Conservation (phyloP, 2,797 vertebrate species). For the Knipowitschia caucasica region DNA sequence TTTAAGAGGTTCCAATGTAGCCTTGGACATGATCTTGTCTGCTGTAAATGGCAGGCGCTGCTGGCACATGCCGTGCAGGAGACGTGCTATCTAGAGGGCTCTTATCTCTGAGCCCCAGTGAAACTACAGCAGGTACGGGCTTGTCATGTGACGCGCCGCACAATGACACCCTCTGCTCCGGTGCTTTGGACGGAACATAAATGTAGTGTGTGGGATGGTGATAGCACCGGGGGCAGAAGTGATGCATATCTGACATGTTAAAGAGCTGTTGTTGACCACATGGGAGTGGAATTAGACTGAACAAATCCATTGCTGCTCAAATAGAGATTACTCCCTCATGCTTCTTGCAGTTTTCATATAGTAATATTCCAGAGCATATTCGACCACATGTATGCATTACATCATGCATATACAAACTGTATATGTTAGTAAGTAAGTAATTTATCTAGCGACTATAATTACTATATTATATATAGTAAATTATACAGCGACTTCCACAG, state of each 20-base stretch:
- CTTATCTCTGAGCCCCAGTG: conserved; percentile 64
- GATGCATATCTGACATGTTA: conserved; percentile 70
- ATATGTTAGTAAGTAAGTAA: too few relatives aligned
- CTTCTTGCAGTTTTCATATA: neutral
- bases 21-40: conserved; percentile 53
- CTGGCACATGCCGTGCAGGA: conserved; percentile 55
- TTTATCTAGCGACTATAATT: too few relatives aligned
- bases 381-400: too few relatives aligned
- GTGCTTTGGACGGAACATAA: conserved; percentile 60
- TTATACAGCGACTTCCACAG: too few relatives aligned
- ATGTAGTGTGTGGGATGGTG: conserved; percentile 51
- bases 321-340: conserved; percentile 31
- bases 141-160: conserved; percentile 63
- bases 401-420: too few relatives aligned
- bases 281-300: conserved; percentile 54
- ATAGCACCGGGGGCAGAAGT: conserved; percentile 48
- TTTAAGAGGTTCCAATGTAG: conserved; percentile 22
- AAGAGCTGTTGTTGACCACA: conserved; percentile 67
- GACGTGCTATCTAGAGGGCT: conserved; percentile 62
- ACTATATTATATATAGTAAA: too few relatives aligned
- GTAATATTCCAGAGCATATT: too few relatives aligned
- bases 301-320: conserved; percentile 48
- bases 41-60: conserved; percentile 54
- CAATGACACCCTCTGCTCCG: conserved; percentile 50
- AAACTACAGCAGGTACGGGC: conserved; percentile 61